A percentile compares a stretch with the other conserved stretches of the same genome.
phyloP scores from a whole-genome alignment of 2,888 invertebrate genomes.

The Mythimna albipuncta region DNA sequence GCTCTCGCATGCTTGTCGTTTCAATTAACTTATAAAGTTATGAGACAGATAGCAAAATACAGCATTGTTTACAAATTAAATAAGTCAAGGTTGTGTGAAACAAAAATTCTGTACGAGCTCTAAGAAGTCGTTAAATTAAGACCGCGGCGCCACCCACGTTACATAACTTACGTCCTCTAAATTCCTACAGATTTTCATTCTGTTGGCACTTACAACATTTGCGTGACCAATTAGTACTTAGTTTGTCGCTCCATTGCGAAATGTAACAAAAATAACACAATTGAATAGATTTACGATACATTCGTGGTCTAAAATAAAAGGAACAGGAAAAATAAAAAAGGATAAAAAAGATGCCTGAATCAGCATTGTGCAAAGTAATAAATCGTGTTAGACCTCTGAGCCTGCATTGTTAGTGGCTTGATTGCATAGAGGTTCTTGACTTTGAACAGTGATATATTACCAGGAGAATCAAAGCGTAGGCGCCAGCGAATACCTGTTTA shows the following conservation, averaged over 20 bases:
- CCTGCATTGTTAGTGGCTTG: slow-evolving; percentile 38
- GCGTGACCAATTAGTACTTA: slow-evolving; percentile 63
- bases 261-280: slow-evolving; percentile 46
- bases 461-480: slow-evolving; percentile 34
- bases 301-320: slow-evolving; percentile 9
- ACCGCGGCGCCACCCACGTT: slow-evolving; percentile 64
- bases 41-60: slow-evolving; percentile 28
- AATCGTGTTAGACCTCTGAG: slow-evolving; percentile 38
- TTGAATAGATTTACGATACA: slow-evolving; percentile 20
- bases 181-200: slow-evolving; percentile 64
- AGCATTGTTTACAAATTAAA: slow-evolving; percentile 48
- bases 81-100: slow-evolving; percentile 57
- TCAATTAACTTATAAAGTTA: slow-evolving; percentile 22
- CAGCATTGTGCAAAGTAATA: slow-evolving; percentile 47
- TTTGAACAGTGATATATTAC: slow-evolving; percentile 44
- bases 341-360: slow-evolving; percentile 43
- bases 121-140: slow-evolving; percentile 37
- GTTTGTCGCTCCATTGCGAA: slow-evolving; percentile 50
- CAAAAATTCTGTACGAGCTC: slow-evolving; percentile 34
- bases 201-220: slow-evolving; percentile 68
- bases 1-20: not conserved
- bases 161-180: slow-evolving; percentile 71
- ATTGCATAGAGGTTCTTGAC: slow-evolving; percentile 37
- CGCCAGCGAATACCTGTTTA: slow-evolving; percentile 18
- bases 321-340: slow-evolving; percentile 1